Evolutionary conservation across 2,888 invertebrate species (phyloP), one percentile per base, ranked within the genome.

Genomic region (Morinoia aosen): DNA sequence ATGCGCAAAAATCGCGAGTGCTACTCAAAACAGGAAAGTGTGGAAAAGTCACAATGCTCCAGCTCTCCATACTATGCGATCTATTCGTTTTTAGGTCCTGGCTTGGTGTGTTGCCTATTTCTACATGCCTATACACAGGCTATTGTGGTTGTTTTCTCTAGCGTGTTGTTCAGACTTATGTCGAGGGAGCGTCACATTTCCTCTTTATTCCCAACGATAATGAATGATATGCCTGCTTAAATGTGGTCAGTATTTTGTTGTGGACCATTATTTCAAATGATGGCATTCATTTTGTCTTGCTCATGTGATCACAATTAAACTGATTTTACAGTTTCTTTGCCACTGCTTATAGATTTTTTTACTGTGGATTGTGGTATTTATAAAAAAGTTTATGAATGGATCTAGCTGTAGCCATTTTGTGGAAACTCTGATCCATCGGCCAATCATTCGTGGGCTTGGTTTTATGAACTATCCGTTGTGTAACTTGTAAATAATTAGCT

Each of bases 141-240:
- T 33, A 57, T 48, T 56, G 93, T 93, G 56, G 93, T 56, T 93
- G 56, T 33, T 57, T 57, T 93, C 48, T 56, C 93, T 93, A 56
- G 57, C 93, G 93, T 56, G 57, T 93, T 93, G 93, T 93, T 57
- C 57, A 93, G 25, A 93, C 57, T 57, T 93, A 57, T 48, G 48
- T 93, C 57, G 90, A 48, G 90, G 48, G 48, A 40, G 48, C 90
- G 90, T 93, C 57, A 48, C 48, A 90, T 90, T 90, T 90, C 90
- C 76, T 76, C 76, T 33, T 90, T 90, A 57, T 93, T 93, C 57
- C 48, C 48, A 93, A 56, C n/a, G n/a, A 58, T 93, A 93, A 57
- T 56, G 93, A 93, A 93, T 93, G 93, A 93, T 57, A 93, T 93
- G 93, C 93, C 57, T 93, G 93, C 93, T 93, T 57, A 56, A 93